Evolutionary conservation across 2,888 invertebrate genomes (phyloP), one percentile per base, ranked within the genome.

Genomic region (Dioctria rufipes): DNA sequence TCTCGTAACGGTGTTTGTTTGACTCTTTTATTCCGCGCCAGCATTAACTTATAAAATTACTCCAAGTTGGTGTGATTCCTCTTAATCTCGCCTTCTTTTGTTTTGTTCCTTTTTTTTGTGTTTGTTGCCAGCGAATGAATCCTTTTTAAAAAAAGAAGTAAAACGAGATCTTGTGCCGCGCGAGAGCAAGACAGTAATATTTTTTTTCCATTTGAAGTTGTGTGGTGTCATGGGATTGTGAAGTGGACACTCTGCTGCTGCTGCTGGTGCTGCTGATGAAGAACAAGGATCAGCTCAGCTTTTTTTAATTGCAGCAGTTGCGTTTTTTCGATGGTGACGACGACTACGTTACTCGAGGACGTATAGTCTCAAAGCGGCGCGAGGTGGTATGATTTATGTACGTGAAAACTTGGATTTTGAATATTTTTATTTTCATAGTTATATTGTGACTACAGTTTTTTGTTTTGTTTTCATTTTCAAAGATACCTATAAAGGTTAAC

Each of bases 281-380:
- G 25, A 80, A 78, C 78, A 78, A 80, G 79, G 79, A 80, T 80
- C 69, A 58, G 79, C 69, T 79, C 75, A 60, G 75, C 75, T 77
- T 80, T 78, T 25, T 78, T 80, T 80, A 80, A 80, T 80, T 80
- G 79, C 79, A 69, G 69, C 66, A 78, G 78, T 78, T 67, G 78
- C 58, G 77, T 77, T 77, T 77, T 77, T 63, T 63, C 77, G 69
- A 25, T 25, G 25, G 25, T 25, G 25, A 25, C 69, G 60, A 58
- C 58, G 73, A 42, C 71, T 37, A 58, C 73, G 73, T 67, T 9
- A 25, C 25, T 25, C 25, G 25, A 25, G 25, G 25, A 8, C 61
- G 37, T 37, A 11, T n/a, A 5, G 66, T 66, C 43, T 46, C n/a
- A 66, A 46, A 43, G 6, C 43, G 46, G 66, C 13, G 61, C 11